phyloP scores from a whole-genome alignment of 1,140 invertebrate genomes.

The Schlechtendalia chinensis region DNA sequence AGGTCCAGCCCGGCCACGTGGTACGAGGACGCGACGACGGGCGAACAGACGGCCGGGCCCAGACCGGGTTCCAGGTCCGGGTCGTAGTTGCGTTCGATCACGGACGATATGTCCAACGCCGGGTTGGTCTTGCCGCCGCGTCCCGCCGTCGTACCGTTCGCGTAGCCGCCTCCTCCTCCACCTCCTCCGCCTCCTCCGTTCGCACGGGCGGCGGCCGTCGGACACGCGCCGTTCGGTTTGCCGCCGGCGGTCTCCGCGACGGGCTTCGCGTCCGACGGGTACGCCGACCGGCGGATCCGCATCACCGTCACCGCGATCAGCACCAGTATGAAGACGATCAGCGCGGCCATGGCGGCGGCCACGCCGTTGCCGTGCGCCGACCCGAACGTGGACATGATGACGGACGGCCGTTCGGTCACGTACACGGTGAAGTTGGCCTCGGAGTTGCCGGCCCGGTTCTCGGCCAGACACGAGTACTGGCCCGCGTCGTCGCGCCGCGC shows the following conservation, averaged over 20 bases:
- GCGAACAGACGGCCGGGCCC: too few species aligned
- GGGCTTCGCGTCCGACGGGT: conserved; percentile 27
- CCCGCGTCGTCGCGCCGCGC: conserved; percentile 83
- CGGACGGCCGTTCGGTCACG: conserved; percentile 72
- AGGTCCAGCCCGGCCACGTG: conserved; percentile 35
- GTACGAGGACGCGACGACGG: too few species aligned
- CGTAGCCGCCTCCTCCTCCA: not conserved
- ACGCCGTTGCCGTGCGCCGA: conserved; percentile 82
- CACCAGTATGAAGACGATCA: conserved; percentile 75
- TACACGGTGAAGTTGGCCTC: conserved; percentile 87
- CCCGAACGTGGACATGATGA: conserved; percentile 72
- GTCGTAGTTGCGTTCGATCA: conserved; percentile 41
- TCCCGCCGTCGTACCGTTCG: not conserved
- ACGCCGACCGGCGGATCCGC: conserved; percentile 28
- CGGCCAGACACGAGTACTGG: conserved; percentile 86
- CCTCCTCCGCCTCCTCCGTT: too few species aligned
- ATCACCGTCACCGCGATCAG: conserved; percentile 71
- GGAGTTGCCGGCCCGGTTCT: conserved; percentile 81
- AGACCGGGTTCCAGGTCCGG: conserved; percentile 14
- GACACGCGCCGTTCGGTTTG: not conserved
- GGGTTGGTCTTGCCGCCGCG: conserved; percentile 21
- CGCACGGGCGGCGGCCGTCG: too few species aligned
- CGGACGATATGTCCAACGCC: conserved; percentile 41
- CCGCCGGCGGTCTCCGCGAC: not conserved
- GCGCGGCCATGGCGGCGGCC: conserved; percentile 74